These are phyloP conservation scores for Pseudochirops corinnae DNA, from an alignment of 2,797 vertebrate genomes.

Conservation along the genomic window DNA sequence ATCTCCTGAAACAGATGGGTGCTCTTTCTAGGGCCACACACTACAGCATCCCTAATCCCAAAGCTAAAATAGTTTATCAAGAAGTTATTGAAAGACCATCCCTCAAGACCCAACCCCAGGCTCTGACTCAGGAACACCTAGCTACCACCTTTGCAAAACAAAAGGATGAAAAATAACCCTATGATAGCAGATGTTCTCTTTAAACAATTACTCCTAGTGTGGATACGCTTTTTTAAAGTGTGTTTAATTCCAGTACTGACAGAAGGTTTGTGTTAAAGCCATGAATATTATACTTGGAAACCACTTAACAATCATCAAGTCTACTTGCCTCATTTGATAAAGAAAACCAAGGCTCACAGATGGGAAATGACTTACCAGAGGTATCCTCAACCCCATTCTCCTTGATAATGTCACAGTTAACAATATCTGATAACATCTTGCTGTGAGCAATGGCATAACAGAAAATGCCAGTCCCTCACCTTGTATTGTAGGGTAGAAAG, in stretches of 20 bases:
- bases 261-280: not conserved
- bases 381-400: not conserved
- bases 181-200: constrained; percentile 6
- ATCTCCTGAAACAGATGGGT: not conserved
- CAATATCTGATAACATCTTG: not conserved
- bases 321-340: not conserved
- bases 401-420: not conserved
- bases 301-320: not conserved
- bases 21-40: not conserved
- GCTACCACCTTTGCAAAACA: constrained; percentile 19
- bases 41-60: not conserved
- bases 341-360: not conserved
- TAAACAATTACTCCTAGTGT: constrained; percentile 16
- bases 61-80: not conserved
- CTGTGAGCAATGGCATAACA: not conserved
- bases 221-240: constrained; percentile 4
- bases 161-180: constrained; percentile 26
- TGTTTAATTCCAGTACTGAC: not conserved
- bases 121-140: not conserved
- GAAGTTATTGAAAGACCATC: not conserved
- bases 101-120: not conserved
- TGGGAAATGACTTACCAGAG: not conserved
- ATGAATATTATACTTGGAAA: not conserved
- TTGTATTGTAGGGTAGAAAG: not conserved
- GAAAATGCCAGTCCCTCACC: not conserved